Base-by-base conservation (phyloP, 2,113 vertebrate species). In the Hipposideros armiger region DNA sequence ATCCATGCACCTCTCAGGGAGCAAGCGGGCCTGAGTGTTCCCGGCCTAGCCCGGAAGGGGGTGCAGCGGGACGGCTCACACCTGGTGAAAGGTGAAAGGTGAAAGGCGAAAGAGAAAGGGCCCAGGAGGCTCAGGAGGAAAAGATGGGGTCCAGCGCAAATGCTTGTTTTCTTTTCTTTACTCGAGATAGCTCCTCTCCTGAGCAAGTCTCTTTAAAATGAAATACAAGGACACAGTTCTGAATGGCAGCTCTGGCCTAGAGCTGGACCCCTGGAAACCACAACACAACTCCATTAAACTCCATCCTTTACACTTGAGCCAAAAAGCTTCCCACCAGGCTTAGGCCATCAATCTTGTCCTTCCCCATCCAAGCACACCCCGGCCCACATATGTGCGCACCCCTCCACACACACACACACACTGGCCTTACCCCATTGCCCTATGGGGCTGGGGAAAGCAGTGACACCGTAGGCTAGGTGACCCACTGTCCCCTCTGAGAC, bases 261-360 rank as follows among this genome's bases (percentile, higher is more conserved):
- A 95, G 67, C 62, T 62, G n/a, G 30, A 93, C 16, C 56, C 74
- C 62, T 77, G 54, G 64, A 77, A 95, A 78, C n/a, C 17, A 60
- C 28, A 78, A 50, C 36, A 28, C 60, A 32, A 8, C 10, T 11
- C 72, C 20, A 50, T 36, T 80, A 69, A 45, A 74, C 78, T 80
- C 8, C 52, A 26, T 40, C 28, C 81, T 87, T 70, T 40, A 50
- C 70, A 15, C 32, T 86, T 32, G 26, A 80, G 66, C n/a, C 47
- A 10, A 58, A 73, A 87, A 30, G 19, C n/a, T n/a, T 67, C 36
- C 54, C 7, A 24, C n/a, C 6, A 11, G 60, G 32, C 30, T 84
- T 80, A 50, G 52, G 22, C 73, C 80, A 66, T 50, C 78, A 16
- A 5, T 70, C 36, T 58, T 60, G 13, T 40, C 17, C 32, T 76